Conservation (phyloP, 2,113 vertebrate genomes). For the Colistium nudipinnis region DNA sequence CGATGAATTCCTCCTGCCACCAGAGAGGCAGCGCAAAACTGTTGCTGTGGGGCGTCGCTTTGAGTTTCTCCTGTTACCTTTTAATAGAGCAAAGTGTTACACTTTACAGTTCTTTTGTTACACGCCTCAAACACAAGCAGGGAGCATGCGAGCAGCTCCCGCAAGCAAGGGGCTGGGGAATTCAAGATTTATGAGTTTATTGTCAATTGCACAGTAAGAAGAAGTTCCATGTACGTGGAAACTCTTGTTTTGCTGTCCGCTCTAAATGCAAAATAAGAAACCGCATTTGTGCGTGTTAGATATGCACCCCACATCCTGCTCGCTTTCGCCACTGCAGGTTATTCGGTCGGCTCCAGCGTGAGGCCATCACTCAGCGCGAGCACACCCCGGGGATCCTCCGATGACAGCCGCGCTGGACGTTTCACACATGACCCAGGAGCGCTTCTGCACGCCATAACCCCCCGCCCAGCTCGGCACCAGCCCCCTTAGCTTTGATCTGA, state of each 20-base stretch:
- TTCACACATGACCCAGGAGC: conserved; percentile 64
- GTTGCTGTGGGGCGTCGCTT: conserved; percentile 70
- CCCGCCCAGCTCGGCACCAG: conserved; percentile 24
- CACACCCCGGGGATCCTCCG: conserved; percentile 41
- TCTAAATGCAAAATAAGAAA: no score
- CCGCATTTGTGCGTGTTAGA: conserved; percentile 10
- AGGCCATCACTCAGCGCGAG: conserved; percentile 56
- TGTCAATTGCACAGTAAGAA: no score
- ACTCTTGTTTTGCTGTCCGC: no score
- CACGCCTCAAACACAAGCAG: conserved; percentile 20
- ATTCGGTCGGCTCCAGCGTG: conserved; percentile 29
- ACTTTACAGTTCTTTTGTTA: conserved; percentile 57
- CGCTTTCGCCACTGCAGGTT: conserved; percentile 9
- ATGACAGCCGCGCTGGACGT: conserved; percentile 64
- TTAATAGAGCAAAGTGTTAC: conserved; percentile 59
- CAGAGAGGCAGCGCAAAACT: conserved; percentile 60
- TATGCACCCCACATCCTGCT: conserved; percentile 44
- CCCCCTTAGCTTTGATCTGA: conserved; percentile 75
- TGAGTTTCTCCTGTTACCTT: conserved; percentile 74
- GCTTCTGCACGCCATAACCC: conserved; percentile 41
- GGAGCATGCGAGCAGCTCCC: conserved; percentile 22
- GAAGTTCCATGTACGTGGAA: no score
- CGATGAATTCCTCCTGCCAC: conserved; percentile 67
- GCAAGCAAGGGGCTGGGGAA: conserved; percentile 8
- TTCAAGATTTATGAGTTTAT: conserved; percentile 13